phyloP scores from a whole-genome alignment of 2,797 vertebrate species.

The Rhinoraja longicauda region DNA sequence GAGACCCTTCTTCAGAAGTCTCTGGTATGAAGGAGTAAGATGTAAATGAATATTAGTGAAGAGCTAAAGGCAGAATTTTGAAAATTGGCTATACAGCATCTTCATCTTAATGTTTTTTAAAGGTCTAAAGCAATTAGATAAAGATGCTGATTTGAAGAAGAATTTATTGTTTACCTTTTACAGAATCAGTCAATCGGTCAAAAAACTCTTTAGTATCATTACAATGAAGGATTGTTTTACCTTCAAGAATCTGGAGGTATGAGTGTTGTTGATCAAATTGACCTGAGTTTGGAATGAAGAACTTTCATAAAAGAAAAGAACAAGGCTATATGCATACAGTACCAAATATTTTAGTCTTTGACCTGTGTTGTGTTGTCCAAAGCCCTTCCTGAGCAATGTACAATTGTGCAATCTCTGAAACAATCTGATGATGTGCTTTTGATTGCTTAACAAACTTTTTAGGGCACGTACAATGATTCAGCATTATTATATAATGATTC shows the following conservation, averaged over 20 bases:
- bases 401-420: not conserved
- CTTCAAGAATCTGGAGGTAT: not conserved
- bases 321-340: not conserved
- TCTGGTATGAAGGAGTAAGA: not conserved
- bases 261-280: not conserved
- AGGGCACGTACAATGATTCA: no score
- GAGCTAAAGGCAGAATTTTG: not conserved
- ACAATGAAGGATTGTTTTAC: not conserved
- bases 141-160: not conserved
- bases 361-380: not conserved
- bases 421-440: not conserved
- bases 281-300: not conserved
- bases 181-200: not conserved
- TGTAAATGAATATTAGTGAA: not conserved
- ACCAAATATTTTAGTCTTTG: no score
- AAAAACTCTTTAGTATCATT: not conserved
- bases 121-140: not conserved
- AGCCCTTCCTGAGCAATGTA: not conserved
- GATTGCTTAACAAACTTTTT: not conserved
- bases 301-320: not conserved
- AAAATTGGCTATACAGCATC: no score
- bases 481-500: not conserved
- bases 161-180: not conserved
- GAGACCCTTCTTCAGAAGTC: no score
- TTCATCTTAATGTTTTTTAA: not conserved